Evolutionary conservation across 2,113 vertebrate genomes (phyloP).

Genomic region (Melanerpes aurifrons): DNA sequence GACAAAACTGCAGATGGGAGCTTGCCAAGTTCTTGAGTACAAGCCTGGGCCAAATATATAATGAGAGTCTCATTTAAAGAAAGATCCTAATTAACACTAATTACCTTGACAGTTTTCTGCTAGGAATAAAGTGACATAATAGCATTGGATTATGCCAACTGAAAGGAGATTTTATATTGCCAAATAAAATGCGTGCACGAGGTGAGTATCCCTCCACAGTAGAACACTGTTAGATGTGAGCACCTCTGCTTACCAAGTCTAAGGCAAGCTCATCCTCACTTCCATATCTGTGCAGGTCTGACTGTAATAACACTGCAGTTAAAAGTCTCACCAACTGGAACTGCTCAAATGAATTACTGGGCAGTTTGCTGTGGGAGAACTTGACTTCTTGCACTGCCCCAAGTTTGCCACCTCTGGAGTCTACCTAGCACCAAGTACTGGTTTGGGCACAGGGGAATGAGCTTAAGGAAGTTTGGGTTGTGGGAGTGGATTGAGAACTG

Average conservation of each 20-base stretch:
- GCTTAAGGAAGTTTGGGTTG: too few species aligned
- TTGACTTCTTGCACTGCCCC: not conserved
- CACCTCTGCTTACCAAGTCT: not conserved
- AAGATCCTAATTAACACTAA: not conserved
- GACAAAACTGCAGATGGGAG: not conserved
- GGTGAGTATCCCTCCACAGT: not conserved
- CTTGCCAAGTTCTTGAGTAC: not conserved
- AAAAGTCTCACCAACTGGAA: not conserved
- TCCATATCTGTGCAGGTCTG: not conserved
- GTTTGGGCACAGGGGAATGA: not conserved
- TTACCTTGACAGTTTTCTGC: not conserved
- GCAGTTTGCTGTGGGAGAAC: not conserved
- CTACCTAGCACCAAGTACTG: not conserved
- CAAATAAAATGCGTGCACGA: fast-evolving
- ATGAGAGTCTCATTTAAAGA: not conserved
- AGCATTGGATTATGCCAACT: not conserved
- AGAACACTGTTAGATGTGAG: not conserved
- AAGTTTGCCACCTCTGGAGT: not conserved
- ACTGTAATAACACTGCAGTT: fast-evolving
- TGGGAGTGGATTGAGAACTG: too few species aligned
- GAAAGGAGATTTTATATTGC: not conserved
- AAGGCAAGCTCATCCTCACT: fast-evolving
- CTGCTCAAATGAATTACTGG: not conserved
- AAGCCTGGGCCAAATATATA: not conserved
- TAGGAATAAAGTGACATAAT: not conserved